Evolutionary conservation across 2,888 invertebrate species (phyloP), one percentile per base, ranked within the genome.

Genomic region (Parnassius apollo): DNA sequence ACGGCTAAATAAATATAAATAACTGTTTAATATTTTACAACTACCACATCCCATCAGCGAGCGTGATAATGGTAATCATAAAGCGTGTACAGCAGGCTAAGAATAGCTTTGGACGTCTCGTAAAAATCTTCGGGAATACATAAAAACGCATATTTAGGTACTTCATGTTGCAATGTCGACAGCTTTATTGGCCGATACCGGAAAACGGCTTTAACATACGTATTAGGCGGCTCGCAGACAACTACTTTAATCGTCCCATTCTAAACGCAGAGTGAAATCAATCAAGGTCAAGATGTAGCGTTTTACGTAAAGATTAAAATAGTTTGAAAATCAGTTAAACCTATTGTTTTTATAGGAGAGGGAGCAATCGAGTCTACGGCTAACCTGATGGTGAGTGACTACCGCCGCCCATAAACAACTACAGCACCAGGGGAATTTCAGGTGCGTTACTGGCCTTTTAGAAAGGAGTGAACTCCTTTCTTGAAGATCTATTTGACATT

Each of bases 1-100:
- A 85, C 86, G 83, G 74, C 83, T 78, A 79, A 83, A 81, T 81
- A 84, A 85, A 84, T 80, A 84, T 18, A 18, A 18, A 1, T 18
- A 82, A 82, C 80, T 76, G 77, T 83, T 82, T 74, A 75, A 74
- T 75, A 75, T 80, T 82, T 85, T 78, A 84, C 77, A 72, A 71
- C 78, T 66, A 82, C 85, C 84, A 80, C 88, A 86, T 86, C 86
- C 86, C 76, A 85, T 81, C 82, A 80, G 78, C 73, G 71, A 67
- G 70, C 70, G 72, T 80, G 78, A 85, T 85, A 83, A 83, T 84
- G 75, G 76, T 79, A 77, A 84, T 83, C 79, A 80, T 83, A 82
- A 85, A 82, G 76, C 70, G 65, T 68, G 65, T 75, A 77, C 74
- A 77, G 76, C 77, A 76, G 75, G 77, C 80, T 75, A 74, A 76